These are phyloP conservation scores for Pseudochirops cupreus DNA, from an alignment of 2,797 vertebrate genomes.

Conservation along the genomic window DNA sequence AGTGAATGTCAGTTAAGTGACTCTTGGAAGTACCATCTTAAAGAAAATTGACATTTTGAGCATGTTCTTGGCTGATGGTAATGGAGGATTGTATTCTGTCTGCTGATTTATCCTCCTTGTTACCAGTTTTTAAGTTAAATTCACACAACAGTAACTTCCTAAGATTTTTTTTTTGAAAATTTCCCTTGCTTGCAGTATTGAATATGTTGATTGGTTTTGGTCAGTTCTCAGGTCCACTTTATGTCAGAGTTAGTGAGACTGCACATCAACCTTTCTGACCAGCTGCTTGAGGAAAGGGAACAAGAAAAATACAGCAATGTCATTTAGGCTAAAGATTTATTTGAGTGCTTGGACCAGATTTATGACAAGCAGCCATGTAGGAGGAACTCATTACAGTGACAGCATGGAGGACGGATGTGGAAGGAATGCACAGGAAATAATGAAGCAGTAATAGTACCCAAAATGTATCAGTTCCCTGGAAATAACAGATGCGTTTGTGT, in stretches of 20 bases:
- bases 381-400: conserved; percentile 42
- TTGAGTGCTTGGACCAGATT: conserved; percentile 61
- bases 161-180: conserved; percentile 67
- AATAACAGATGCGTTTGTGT: conserved; percentile 1
- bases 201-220: conserved; percentile 87
- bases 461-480: conserved; percentile 32
- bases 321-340: conserved; percentile 75
- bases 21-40: background rate
- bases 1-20: background rate
- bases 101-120: conserved; percentile 40
- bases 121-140: conserved; percentile 70
- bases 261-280: conserved; percentile 83
- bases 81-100: background rate
- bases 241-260: conserved; percentile 83
- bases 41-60: background rate
- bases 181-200: conserved; percentile 63
- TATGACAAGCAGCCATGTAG: conserved; percentile 36
- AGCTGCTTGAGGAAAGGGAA: conserved; percentile 85
- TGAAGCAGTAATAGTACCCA: background rate
- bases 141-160: conserved; percentile 72
- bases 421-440: background rate
- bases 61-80: background rate
- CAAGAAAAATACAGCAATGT: conserved; percentile 74
- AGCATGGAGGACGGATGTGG: conserved; percentile 37
- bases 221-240: conserved; percentile 86